Percentiles rank a stretch among this genome's conserved stretches.
Conservation (phyloP, 2,888 invertebrate genomes). For the Watsonalla binaria region DNA sequence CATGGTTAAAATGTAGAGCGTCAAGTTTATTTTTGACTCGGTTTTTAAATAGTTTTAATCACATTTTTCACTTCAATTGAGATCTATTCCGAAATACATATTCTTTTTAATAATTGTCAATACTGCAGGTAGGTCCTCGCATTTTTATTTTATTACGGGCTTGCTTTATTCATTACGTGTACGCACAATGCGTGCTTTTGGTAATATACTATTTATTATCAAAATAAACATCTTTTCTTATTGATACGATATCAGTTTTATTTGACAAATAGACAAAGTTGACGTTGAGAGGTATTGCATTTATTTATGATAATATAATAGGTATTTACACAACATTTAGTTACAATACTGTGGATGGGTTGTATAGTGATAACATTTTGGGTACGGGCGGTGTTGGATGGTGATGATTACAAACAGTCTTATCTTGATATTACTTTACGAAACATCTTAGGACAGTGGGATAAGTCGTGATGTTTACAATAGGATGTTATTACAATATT, state of each 20-base stretch:
- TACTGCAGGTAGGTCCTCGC: background rate
- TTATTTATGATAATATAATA: conserved; percentile 22
- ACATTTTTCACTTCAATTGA: background rate
- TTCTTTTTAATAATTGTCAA: background rate
- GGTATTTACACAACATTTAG: conserved; percentile 50
- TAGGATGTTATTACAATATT: conserved; percentile 30
- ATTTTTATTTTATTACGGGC: background rate
- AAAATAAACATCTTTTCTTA: background rate
- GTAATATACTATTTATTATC: background rate
- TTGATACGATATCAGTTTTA: conserved; percentile 9
- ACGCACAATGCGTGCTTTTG: no score
- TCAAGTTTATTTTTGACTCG: background rate
- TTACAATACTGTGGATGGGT: conserved; percentile 46
- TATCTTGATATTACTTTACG: conserved; percentile 3
- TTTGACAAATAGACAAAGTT: conserved; percentile 22
- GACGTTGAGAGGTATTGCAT: conserved; percentile 49
- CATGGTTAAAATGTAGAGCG: background rate
- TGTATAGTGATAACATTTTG: conserved; percentile 17
- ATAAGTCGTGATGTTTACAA: conserved; percentile 7
- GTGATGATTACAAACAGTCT: conserved; percentile 18
- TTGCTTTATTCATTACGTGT: no score
- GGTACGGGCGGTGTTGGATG: conserved; percentile 28
- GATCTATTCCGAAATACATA: background rate
- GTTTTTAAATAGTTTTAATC: background rate
- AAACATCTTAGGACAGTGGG: background rate